phyloP scores from a whole-genome alignment of 2,888 invertebrate genomes.

The Idaea straminata region DNA sequence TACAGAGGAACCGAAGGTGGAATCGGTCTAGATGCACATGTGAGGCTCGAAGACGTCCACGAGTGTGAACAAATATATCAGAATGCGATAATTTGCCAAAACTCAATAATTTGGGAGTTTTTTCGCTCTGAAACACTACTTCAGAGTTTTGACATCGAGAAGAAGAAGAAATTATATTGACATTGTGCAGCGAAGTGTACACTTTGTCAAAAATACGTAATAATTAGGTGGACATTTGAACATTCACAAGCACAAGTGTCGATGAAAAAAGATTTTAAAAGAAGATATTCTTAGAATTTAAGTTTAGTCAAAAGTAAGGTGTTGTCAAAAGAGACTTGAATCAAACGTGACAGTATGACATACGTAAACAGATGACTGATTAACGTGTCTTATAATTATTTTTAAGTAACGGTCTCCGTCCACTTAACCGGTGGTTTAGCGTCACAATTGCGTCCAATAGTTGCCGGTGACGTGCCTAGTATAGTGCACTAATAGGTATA shows the following conservation, averaged over 20 bases:
- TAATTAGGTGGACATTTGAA: not conserved
- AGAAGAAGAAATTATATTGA: not conserved
- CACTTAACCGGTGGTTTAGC: not conserved
- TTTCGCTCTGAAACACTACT: not conserved
- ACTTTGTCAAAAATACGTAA: not conserved
- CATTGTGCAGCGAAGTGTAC: not conserved
- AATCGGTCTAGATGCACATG: conserved; percentile 71
- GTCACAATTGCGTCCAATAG: not conserved
- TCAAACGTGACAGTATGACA: conserved; percentile 26
- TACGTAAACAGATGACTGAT: conserved; percentile 34
- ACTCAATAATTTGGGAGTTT: conserved; percentile 8
- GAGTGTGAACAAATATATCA: conserved; percentile 12
- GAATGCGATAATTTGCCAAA: conserved; percentile 3
- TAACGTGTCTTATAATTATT: conserved; percentile 34
- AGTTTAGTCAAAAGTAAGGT: conserved; percentile 5
- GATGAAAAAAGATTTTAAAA: conserved; percentile 8
- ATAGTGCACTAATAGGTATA: not conserved
- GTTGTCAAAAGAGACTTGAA: conserved; percentile 22
- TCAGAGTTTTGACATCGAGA: not conserved
- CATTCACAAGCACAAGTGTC: not conserved
- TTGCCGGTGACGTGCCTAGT: not conserved
- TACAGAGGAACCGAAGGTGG: conserved; percentile 73
- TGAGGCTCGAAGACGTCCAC: conserved; percentile 44
- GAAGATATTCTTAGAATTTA: conserved; percentile 5
- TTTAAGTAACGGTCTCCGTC: conserved; percentile 17